Base-by-base conservation (phyloP, 37 sponge, comb jelly and placozoan genomes). In the Geodia barretti region DNA sequence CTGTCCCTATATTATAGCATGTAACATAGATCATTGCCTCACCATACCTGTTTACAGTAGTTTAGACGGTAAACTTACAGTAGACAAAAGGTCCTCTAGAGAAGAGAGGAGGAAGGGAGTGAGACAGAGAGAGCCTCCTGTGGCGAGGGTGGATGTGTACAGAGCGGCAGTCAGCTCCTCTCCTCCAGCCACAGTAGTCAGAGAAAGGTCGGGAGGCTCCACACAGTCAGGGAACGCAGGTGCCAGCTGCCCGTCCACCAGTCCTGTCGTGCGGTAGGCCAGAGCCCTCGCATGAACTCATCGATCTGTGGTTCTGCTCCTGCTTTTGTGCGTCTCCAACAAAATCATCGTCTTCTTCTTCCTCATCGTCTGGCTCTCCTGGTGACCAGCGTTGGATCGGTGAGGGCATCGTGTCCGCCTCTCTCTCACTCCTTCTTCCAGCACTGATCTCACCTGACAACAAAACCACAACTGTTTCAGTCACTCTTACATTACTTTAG, bases 121-220 rank as follows among this genome's bases (percentile, higher is more conserved):
- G 1, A 81, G 60, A 39, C 26, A 41, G 65, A 4, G 37, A 40
- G 38, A 62, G 64, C 17, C 85, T 78, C 79, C 86, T 77, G n/a
- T 82, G 43, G 24, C 68, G n/a, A 28, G 87, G 82, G 19, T 89
- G 35, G 36, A 89, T 62, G 63, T 85, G 82, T 79, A 93, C 14
- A 89, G 31, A 33, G 68, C 36, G 20, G 74, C 17, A 1, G 74
- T 60, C 47, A 74, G 24, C 0, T 68, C 38, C 21, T 68, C 31
- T 23, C 11, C 25, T 21, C 23, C 40, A 0, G 3, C 41, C 66
- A 78, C 87, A 88, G 66, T 93, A 83, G 38, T 24, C 61, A n/a
- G 9, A 93, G 54, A 67, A 93, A 89, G 25, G 40, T 58, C 9
- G 70, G 60, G 2, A 83, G 62, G 60, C 83, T 82, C n/a, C 60